These are phyloP conservation scores for Silurus glanis DNA, from an alignment of 2,113 vertebrate species.

Conservation along the genomic window DNA sequence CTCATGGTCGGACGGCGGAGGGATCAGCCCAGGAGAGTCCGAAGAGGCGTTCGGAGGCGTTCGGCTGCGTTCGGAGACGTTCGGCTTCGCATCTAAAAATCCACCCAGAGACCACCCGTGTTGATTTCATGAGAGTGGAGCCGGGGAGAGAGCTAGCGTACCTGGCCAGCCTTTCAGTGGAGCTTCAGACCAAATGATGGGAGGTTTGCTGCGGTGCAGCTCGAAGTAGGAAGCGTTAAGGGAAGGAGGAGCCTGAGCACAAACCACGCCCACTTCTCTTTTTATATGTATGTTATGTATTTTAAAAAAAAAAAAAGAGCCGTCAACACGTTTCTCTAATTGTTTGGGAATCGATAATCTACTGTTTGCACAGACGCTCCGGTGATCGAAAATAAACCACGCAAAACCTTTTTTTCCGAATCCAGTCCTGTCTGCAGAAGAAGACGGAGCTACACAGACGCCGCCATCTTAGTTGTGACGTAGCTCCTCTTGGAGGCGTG, in stretches of 20 bases:
- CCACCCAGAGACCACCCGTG: not conserved
- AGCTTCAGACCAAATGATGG: too few relatives aligned
- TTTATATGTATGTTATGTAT: too few relatives aligned
- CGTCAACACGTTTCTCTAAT: not conserved
- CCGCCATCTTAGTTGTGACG: slow-evolving; percentile 21
- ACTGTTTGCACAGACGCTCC: not conserved
- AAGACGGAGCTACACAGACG: too few relatives aligned
- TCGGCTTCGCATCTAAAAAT: slow-evolving; percentile 7
- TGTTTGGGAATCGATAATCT: too few relatives aligned
- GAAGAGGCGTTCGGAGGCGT: not conserved
- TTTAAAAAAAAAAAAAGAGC: not conserved
- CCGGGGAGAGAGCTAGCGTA: too few relatives aligned
- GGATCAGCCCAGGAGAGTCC: not conserved
- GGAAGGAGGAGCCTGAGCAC: not conserved
- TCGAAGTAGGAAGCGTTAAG: slow-evolving; percentile 21
- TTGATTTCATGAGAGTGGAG: not conserved
- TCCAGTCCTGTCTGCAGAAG: not conserved
- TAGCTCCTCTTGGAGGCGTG: not conserved
- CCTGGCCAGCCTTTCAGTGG: not conserved
- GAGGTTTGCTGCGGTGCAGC: not conserved
- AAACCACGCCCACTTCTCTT: not conserved
- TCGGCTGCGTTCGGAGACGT: not conserved
- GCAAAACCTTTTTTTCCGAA: not conserved
- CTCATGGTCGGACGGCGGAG: slow-evolving; percentile 38
- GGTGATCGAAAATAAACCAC: not conserved